A percentile compares a stretch with the other conserved stretches of the same genome.
phyloP scores from a whole-genome alignment of 2,113 vertebrate species.

The Todiramphus saurophagus region DNA sequence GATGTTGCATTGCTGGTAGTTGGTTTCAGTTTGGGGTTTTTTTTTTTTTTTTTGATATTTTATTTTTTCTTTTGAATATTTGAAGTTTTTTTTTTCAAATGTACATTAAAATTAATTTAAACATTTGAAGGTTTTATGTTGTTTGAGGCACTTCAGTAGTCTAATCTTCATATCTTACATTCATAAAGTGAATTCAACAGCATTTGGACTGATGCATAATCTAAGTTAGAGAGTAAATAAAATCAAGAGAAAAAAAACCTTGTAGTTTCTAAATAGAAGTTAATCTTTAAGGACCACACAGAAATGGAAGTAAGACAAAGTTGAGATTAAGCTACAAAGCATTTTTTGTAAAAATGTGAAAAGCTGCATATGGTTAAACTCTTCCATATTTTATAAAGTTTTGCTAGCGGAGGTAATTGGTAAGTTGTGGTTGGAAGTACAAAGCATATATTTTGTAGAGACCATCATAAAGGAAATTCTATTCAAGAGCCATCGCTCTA shows the following conservation, averaged over 20 bases:
- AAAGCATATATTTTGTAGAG: neutral
- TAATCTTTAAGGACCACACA: neutral
- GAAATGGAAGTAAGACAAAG: neutral
- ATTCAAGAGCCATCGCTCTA: neutral
- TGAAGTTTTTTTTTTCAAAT: neutral
- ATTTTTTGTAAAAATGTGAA: neutral
- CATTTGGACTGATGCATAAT: slow-evolving; percentile 37
- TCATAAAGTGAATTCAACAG: slow-evolving; percentile 19
- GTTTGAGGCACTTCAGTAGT: neutral
- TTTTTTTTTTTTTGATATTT: too few species aligned
- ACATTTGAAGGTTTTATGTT: slow-evolving; percentile 3
- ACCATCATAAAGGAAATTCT: neutral
- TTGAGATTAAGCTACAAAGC: neutral
- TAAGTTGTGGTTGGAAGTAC: neutral
- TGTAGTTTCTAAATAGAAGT: neutral
- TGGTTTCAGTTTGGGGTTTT: neutral
- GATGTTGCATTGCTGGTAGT: slow-evolving; percentile 39
- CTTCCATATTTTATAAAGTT: neutral
- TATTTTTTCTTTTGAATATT: neutral
- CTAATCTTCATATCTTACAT: slow-evolving; percentile 2
- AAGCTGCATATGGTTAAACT: neutral
- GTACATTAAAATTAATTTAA: slow-evolving; percentile 1
- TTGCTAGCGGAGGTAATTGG: neutral
- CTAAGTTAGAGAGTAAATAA: neutral
- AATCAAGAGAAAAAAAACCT: neutral